Percentiles rank a stretch among this genome's conserved stretches.
Conservation (phyloP, 2,113 vertebrate genomes). For the Cacatua alba region DNA sequence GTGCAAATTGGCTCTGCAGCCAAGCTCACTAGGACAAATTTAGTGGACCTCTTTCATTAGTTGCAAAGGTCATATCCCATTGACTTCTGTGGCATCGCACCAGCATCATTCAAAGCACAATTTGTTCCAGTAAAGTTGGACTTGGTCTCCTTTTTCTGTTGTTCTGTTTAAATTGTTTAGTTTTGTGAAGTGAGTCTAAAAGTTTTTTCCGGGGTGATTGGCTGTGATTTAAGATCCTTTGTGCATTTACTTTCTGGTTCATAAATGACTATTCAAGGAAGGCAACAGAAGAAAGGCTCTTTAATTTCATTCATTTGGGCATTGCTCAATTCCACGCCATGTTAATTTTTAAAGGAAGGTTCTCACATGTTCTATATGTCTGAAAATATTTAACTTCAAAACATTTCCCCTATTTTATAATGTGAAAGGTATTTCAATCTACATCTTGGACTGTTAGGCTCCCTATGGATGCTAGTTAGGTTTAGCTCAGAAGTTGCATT, state of each 20-base stretch:
- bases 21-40: neutral
- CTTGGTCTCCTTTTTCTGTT: neutral
- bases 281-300: neutral
- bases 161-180: neutral
- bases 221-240: constrained; percentile 3
- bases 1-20: neutral
- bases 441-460: neutral
- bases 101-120: constrained; percentile 21
- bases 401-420: neutral
- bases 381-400: neutral
- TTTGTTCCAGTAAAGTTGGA: constrained; percentile 25
- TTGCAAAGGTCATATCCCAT: neutral
- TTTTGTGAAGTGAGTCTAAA: neutral
- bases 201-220: neutral
- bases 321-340: neutral
- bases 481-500: neutral
- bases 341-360: neutral
- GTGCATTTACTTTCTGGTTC: neutral
- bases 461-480: neutral
- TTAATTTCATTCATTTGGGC: neutral
- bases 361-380: neutral
- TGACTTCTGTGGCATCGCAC: neutral
- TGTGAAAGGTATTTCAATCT: neutral
- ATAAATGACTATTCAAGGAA: constrained; percentile 6
- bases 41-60: constrained; percentile 14